A percentile compares a stretch with the other conserved stretches of the same genome.
These are phyloP conservation scores for Eolophus roseicapilla DNA, from an alignment of 2,113 vertebrate genomes.

Conservation along the genomic window DNA sequence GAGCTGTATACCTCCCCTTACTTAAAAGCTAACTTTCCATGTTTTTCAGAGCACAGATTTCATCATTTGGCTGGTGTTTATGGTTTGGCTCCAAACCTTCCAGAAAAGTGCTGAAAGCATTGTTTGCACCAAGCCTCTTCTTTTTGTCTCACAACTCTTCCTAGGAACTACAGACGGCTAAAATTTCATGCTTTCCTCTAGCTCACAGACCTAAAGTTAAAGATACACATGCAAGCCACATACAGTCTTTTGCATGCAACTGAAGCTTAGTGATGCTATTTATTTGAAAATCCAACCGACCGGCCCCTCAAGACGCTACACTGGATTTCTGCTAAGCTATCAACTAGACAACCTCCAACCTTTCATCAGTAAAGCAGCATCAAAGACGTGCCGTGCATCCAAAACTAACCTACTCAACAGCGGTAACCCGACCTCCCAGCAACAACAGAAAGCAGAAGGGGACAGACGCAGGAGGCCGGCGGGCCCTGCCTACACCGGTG, in stretches of 20 bases:
- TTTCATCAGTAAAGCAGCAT: rapidly evolving
- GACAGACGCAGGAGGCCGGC: no score
- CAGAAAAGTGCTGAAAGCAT: rapidly evolving
- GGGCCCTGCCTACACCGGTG: neutral
- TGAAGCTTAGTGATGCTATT: neutral
- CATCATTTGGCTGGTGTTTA: neutral
- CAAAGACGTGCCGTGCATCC: rapidly evolving
- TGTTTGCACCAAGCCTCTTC: rapidly evolving
- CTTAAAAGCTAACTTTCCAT: neutral
- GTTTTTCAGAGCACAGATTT: rapidly evolving
- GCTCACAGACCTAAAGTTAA: neutral
- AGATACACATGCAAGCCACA: rapidly evolving
- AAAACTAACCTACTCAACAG: no score
- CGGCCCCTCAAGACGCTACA: rapidly evolving
- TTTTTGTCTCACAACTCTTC: neutral
- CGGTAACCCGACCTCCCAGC: neutral
- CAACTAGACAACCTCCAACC: no score
- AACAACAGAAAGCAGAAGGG: neutral
- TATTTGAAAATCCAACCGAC: neutral
- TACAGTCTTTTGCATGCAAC: rapidly evolving
- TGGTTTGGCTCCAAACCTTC: rapidly evolving
- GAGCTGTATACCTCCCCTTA: neutral
- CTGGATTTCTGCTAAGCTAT: neutral
- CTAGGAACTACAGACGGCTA: rapidly evolving
- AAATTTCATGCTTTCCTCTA: rapidly evolving